Evolutionary conservation across 2,888 invertebrate species (phyloP), one percentile per base, ranked within the genome.

Genomic region (Tryphoninae sp.): DNA sequence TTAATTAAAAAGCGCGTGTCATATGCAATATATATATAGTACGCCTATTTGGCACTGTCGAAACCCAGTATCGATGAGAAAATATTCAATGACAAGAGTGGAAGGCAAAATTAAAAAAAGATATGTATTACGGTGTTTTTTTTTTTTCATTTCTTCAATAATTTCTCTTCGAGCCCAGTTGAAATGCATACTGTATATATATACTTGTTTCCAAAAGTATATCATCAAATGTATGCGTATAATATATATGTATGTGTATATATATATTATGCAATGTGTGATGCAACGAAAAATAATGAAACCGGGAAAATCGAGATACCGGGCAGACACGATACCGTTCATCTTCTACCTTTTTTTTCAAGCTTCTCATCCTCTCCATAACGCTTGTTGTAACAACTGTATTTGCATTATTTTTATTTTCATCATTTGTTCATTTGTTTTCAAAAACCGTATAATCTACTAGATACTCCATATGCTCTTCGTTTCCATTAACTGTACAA

Each of bases 11-110:
- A 81, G 81, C 83, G 75, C 76, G 77, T 80, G 74, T 45, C 75
- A 71, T 67, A 65, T 73, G 64, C 75, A 78, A 67, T 69, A 68
- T 73, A 73, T 78, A 58, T 62, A 78, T 81, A 68, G 72, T 73
- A 82, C 79, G 74, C 76, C 73, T 82, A 85, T 84, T 89, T 89
- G 89, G 89, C 89, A 89, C 89, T 86, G 87, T 87, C 85, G 83
- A 87, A 88, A 85, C 86, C 87, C 86, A 86, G 80, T 85, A 86
- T 86, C 81, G 83, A 78, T 81, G 64, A 68, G 19, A 74, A 68
- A 61, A 62, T 72, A 16, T 33, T 59, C 26, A 64, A 76, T 33
- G 55, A 75, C 11, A 58, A 65, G 67, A 49, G 65, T 19, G 49
- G 42, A 51, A 67, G 26, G 51, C 9, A 62, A 23, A 65, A 59